These are phyloP conservation scores for Strix uralensis DNA, from an alignment of 2,113 vertebrate genomes.

Conservation along the genomic window DNA sequence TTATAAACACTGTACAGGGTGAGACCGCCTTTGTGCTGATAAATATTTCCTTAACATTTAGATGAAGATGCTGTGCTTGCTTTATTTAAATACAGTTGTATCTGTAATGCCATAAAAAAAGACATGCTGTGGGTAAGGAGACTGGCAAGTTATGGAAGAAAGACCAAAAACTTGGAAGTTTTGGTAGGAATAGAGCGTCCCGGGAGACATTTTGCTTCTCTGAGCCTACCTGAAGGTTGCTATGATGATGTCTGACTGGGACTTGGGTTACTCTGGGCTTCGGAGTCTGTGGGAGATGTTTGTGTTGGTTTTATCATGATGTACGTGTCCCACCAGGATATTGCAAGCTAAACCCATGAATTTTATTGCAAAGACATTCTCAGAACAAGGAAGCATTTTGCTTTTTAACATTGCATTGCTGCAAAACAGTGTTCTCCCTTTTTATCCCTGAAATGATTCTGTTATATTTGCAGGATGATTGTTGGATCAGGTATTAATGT, in stretches of 20 bases:
- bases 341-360: not conserved
- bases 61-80: not conserved
- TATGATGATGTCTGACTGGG: not conserved
- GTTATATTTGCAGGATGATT: not conserved
- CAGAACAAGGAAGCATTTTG: not conserved
- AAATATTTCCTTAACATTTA: slow-evolving; percentile 33
- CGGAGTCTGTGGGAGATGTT: not conserved
- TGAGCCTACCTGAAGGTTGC: not conserved
- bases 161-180: not conserved
- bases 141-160: not conserved
- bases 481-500: not conserved
- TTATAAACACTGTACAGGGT: not conserved
- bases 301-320: not conserved
- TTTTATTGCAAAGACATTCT: not conserved
- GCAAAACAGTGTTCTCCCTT: not conserved
- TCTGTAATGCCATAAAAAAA: not conserved
- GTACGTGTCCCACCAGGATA: not conserved
- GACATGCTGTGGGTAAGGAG: not conserved
- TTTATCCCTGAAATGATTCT: not conserved
- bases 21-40: not conserved
- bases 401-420: not conserved
- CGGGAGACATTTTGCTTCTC: not conserved
- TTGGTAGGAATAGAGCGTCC: not conserved
- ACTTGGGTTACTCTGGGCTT: not conserved
- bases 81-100: not conserved